Conservation (phyloP, 2,113 vertebrate genomes). For the Heteronetta atricapilla region DNA sequence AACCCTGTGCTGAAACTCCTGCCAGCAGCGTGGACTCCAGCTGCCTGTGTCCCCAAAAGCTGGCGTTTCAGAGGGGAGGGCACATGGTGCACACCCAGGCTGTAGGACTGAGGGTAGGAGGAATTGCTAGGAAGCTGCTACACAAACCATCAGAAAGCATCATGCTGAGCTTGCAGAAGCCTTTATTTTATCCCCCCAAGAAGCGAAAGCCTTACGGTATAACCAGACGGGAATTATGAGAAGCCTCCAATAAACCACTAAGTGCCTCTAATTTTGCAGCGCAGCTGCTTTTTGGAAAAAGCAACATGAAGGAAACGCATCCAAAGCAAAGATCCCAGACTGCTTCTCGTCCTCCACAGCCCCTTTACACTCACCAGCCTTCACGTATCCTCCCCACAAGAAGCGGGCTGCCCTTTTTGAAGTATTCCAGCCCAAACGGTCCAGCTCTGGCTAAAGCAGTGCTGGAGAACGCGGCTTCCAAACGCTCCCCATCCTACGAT, state of each 20-base stretch:
- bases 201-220: neutral
- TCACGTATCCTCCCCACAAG: neutral
- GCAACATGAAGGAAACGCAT: rapidly evolving
- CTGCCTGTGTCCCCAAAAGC: neutral
- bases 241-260: neutral
- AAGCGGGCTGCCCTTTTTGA: neutral
- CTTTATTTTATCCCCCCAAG: neutral
- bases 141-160: neutral
- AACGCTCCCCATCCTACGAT: rapidly evolving
- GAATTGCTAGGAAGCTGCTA: neutral
- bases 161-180: neutral
- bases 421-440: neutral
- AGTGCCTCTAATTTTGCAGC: neutral
- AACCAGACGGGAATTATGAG: neutral
- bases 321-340: neutral
- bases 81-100: too few relatives aligned
- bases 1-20: neutral
- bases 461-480: neutral
- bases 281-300: neutral
- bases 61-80: too few relatives aligned
- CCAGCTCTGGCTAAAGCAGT: neutral
- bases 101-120: neutral
- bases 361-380: neutral
- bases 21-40: neutral
- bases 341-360: rapidly evolving